Conservation (phyloP, 2,113 vertebrate species). For the Chionomys nivalis region DNA sequence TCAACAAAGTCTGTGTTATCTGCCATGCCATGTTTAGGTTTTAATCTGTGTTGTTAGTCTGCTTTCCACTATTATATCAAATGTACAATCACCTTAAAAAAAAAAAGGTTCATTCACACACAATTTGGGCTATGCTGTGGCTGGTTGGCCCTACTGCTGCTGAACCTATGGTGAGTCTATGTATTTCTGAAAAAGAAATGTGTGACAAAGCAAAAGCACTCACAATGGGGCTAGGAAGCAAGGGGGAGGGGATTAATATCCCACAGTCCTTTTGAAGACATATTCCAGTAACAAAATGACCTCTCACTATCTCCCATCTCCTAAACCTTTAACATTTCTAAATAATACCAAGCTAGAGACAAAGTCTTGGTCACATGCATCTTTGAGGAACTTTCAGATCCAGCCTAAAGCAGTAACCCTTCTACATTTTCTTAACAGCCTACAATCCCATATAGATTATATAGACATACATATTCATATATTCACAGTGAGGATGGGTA, state of each 20-base stretch:
- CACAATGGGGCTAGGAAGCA: neutral
- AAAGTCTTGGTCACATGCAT: neutral
- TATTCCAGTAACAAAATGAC: neutral
- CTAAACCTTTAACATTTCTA: too few relatives aligned
- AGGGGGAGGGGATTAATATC: neutral
- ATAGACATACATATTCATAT: neutral
- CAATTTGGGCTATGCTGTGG: neutral
- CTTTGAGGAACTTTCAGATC: neutral
- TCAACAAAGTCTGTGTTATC: neutral
- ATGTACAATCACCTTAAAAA: neutral
- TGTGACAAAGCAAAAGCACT: neutral
- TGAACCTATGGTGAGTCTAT: neutral
- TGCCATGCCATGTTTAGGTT: neutral
- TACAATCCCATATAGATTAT: neutral
- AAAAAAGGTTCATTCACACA: neutral
- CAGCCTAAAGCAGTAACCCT: neutral
- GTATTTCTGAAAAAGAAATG: neutral
- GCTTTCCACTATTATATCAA: neutral
- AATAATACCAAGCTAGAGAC: neutral
- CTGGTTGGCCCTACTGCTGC: neutral
- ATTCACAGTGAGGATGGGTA: neutral
- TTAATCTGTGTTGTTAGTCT: neutral
- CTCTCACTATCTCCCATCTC: neutral
- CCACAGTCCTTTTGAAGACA: neutral
- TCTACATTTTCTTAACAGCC: neutral